phyloP scores from a whole-genome alignment of 2,888 invertebrate genomes.

The Amiota minor region DNA sequence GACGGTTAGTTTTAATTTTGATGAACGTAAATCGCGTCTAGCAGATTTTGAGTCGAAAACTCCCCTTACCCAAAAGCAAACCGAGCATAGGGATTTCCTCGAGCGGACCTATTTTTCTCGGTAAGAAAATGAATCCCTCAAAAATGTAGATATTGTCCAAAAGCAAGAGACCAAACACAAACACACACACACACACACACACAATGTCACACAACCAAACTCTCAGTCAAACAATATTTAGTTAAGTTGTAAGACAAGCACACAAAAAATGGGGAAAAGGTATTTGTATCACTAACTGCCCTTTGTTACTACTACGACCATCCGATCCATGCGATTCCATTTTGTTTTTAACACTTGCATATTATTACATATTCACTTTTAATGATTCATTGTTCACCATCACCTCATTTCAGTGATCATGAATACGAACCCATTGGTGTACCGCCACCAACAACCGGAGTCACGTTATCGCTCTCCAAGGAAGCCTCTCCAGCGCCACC shows the following conservation, averaged over 20 bases:
- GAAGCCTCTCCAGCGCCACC: slow-evolving; percentile 53
- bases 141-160: slow-evolving; percentile 32
- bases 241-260: background rate
- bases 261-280: slow-evolving; percentile 34
- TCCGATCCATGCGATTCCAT: background rate
- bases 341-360: slow-evolving; percentile 8
- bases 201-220: slow-evolving; percentile 31
- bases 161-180: slow-evolving; percentile 40
- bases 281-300: slow-evolving; percentile 52
- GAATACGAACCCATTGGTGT: slow-evolving; percentile 92
- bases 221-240: background rate
- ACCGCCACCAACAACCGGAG: slow-evolving; percentile 70
- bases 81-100: slow-evolving; percentile 65
- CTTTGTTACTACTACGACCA: slow-evolving; percentile 47
- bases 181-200: slow-evolving; percentile 38
- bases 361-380: background rate
- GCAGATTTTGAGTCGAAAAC: slow-evolving; percentile 64
- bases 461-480: slow-evolving; percentile 43
- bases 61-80: slow-evolving; percentile 60
- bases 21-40: slow-evolving; percentile 70
- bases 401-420: slow-evolving; percentile 82
- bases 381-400: slow-evolving; percentile 10
- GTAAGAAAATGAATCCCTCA: slow-evolving; percentile 67
- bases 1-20: slow-evolving; percentile 74
- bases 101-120: slow-evolving; percentile 71